A percentile compares a stretch with the other conserved stretches of the same genome.
Evolutionary conservation across 2,888 invertebrate species (phyloP).

Genomic region (Ptilodon capucinus): DNA sequence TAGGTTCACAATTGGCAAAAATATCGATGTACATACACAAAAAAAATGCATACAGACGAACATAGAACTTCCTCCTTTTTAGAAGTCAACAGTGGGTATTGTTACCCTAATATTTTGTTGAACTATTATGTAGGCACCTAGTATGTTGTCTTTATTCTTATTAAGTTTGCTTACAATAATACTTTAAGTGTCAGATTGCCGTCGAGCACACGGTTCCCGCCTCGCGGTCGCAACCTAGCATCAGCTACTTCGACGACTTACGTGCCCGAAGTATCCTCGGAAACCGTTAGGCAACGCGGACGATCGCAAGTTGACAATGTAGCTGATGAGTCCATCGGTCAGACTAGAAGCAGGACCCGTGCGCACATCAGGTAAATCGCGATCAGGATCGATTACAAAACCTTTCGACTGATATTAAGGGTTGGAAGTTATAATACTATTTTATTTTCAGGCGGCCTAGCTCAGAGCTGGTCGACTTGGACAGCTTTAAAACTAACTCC

Average conservation of each 20-base stretch:
- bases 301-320: constrained; percentile 70
- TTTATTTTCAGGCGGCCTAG: constrained; percentile 85
- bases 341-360: constrained; percentile 81
- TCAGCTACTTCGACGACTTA: constrained; percentile 75
- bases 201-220: constrained; percentile 93
- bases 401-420: neutral
- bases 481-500: constrained; percentile 90
- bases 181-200: constrained; percentile 82
- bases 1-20: too few species aligned
- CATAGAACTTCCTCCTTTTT: too few species aligned
- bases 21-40: too few species aligned
- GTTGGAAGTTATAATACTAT: neutral
- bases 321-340: constrained; percentile 73
- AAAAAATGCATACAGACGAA: too few species aligned
- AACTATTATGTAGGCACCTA: too few species aligned
- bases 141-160: too few species aligned
- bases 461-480: constrained; percentile 91
- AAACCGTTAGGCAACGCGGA: constrained; percentile 67
- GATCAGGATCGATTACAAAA: neutral
- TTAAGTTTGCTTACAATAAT: constrained; percentile 39
- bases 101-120: too few species aligned
- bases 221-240: constrained; percentile 83
- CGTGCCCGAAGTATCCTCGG: constrained; percentile 70
- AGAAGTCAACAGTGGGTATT: too few species aligned
- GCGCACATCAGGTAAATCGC: constrained; percentile 80